Evolutionary conservation across 2,113 vertebrate genomes (phyloP).

Genomic region (Polypterus bichir): DNA sequence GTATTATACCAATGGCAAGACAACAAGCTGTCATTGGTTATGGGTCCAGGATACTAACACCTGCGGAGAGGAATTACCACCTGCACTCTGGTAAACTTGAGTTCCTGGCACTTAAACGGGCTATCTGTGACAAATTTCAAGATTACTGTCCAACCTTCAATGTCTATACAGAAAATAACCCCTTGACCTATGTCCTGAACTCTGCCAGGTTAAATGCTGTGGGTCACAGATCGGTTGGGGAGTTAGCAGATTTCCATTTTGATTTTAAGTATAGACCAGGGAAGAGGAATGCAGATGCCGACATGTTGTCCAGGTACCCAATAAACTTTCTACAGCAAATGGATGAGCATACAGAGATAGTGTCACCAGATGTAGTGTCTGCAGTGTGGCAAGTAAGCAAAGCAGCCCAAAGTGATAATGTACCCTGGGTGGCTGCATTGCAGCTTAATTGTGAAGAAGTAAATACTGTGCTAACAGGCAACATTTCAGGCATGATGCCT

Average conservation of each 20-base stretch:
- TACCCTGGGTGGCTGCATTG: neutral
- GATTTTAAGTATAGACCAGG: slow-evolving; percentile 13
- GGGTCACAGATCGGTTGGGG: slow-evolving; percentile 12
- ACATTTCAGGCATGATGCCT: neutral
- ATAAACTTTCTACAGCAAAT: neutral
- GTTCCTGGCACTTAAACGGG: slow-evolving; percentile 6
- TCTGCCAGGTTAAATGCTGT: slow-evolving; percentile 15
- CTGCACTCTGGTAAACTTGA: slow-evolving; percentile 21
- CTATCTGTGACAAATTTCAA: neutral
- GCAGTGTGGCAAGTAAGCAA: too few species aligned
- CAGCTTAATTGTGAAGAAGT: neutral
- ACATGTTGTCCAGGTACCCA: slow-evolving; percentile 11
- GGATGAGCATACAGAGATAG: too few species aligned
- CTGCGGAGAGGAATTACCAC: slow-evolving; percentile 13
- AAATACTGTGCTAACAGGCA: neutral
- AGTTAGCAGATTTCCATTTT: slow-evolving; percentile 14
- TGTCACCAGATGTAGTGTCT: too few species aligned
- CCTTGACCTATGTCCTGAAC: slow-evolving; percentile 12
- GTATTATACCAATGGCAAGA: slow-evolving; percentile 3
- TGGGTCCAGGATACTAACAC: slow-evolving; percentile 12
- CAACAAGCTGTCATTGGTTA: slow-evolving; percentile 9
- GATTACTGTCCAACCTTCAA: slow-evolving; percentile 8
- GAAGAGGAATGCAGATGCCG: slow-evolving; percentile 11
- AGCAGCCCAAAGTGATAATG: too few species aligned
- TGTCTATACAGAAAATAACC: slow-evolving; percentile 14